Evolutionary conservation across 1,140 invertebrate species (phyloP).

Genomic region (Heliconius melpomene): DNA sequence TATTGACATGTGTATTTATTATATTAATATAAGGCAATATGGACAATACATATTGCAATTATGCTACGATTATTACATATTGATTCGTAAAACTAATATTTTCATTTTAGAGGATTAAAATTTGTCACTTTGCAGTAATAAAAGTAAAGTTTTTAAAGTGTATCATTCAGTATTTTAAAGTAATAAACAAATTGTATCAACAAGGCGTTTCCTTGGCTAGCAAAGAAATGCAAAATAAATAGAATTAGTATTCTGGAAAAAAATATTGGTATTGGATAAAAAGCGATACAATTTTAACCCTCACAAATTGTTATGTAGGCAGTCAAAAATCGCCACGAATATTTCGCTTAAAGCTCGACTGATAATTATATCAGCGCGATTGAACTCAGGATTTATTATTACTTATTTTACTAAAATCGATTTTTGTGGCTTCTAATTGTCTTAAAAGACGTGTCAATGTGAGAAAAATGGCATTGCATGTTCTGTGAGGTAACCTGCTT

Average conservation of each 20-base stretch:
- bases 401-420: constrained; percentile 2
- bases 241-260: not conserved
- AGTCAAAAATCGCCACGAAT: not conserved
- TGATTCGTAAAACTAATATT: not conserved
- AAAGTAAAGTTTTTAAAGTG: no score
- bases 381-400: no score
- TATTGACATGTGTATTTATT: constrained; percentile 56
- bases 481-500: not conserved
- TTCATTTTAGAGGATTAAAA: not conserved
- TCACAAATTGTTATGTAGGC: not conserved
- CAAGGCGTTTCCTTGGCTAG: no score
- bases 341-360: not conserved
- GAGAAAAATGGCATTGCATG: not conserved
- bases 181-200: no score
- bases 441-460: no score
- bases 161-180: no score
- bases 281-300: not conserved
- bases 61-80: constrained; percentile 17
- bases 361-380: no score
- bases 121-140: no score
- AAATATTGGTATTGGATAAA: not conserved
- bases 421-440: not conserved
- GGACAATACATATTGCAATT: constrained; percentile 26
- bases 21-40: constrained; percentile 21
- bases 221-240: no score